Conservation (phyloP, 2,113 vertebrate species). For the Sander lucioperca region DNA sequence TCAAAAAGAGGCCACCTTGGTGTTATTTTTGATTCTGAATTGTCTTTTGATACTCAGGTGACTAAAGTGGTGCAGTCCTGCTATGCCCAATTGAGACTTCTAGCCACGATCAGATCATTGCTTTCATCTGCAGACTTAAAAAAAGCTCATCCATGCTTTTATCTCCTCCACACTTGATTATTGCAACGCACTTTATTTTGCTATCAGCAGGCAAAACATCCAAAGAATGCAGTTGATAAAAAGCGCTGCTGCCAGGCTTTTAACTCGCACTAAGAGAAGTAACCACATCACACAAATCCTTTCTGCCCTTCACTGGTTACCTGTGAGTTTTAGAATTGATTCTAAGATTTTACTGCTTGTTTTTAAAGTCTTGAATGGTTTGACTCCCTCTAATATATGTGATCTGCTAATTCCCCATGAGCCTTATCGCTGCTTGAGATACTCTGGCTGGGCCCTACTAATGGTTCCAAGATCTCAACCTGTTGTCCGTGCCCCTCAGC, state of each 20-base stretch:
- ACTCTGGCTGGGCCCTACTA: background rate
- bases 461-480: background rate
- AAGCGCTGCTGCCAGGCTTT: background rate
- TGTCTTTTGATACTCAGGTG: too few relatives aligned
- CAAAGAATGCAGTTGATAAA: background rate
- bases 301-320: background rate
- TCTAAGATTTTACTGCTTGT: background rate
- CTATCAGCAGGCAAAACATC: background rate
- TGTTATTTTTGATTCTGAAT: too few relatives aligned
- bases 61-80: too few relatives aligned
- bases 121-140: background rate
- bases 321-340: background rate
- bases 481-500: too few relatives aligned
- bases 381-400: background rate
- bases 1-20: too few relatives aligned
- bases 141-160: too few relatives aligned
- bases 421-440: background rate
- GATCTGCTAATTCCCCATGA: background rate
- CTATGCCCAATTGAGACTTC: background rate
- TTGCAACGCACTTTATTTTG: too few relatives aligned
- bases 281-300: background rate
- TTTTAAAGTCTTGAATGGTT: background rate
- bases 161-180: too few relatives aligned
- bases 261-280: background rate
- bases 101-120: background rate